phyloP scores from a whole-genome alignment of 1,140 invertebrate species.

The Polypedilum pembai region DNA sequence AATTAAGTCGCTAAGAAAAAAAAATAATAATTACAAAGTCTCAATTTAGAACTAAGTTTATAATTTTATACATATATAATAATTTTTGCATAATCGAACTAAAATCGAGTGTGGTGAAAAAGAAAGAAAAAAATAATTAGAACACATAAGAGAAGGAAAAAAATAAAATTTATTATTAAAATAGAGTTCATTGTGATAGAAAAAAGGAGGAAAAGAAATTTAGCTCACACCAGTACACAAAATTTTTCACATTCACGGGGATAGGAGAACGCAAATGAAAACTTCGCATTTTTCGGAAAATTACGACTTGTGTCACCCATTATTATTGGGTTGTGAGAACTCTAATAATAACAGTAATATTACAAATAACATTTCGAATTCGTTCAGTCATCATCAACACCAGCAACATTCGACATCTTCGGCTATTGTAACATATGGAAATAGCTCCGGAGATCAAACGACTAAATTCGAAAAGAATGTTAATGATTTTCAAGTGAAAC shows the following conservation, averaged over 20 bases:
- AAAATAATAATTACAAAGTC: too few relatives aligned
- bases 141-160: neutral
- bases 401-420: neutral
- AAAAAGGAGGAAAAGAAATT: slow-evolving; percentile 21
- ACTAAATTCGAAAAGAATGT: slow-evolving; percentile 22
- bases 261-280: slow-evolving; percentile 20
- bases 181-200: slow-evolving; percentile 24
- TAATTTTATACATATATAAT: neutral
- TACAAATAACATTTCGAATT: neutral
- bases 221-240: slow-evolving; percentile 2
- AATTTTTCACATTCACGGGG: slow-evolving; percentile 15
- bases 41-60: neutral
- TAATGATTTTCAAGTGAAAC: slow-evolving; percentile 16
- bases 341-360: slow-evolving; percentile 10
- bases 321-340: neutral
- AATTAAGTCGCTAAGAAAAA: neutral
- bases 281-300: slow-evolving; percentile 25
- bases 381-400: neutral
- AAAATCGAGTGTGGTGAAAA: neutral
- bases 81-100: slow-evolving; percentile 6
- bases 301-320: slow-evolving; percentile 24
- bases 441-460: slow-evolving; percentile 20
- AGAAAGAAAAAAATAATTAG: slow-evolving; percentile 2
- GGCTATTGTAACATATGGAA: slow-evolving; percentile 19
- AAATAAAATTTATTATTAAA: slow-evolving; percentile 2